Evolutionary conservation across 2,113 vertebrate genomes (phyloP).

Genomic region (Halcyon malimbica): DNA sequence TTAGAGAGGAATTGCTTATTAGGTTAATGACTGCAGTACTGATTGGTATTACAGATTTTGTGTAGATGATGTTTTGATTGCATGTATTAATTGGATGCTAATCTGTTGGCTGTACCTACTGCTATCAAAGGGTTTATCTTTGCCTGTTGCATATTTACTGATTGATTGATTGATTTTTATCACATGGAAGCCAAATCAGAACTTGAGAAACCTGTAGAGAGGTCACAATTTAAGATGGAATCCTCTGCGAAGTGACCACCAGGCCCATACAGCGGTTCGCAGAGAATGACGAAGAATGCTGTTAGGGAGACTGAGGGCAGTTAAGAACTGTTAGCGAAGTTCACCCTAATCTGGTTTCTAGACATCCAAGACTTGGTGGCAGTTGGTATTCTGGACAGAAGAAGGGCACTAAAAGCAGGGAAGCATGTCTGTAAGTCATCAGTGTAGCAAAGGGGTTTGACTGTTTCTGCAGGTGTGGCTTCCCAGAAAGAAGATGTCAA

Average conservation of each 20-base stretch:
- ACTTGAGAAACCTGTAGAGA: not conserved
- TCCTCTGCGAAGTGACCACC: not conserved
- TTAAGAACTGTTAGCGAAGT: not conserved
- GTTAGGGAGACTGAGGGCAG: not conserved
- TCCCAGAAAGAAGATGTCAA: not conserved
- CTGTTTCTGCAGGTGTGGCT: slow-evolving; percentile 1
- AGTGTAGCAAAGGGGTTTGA: not conserved
- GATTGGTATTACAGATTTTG: not conserved
- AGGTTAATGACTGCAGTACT: not conserved
- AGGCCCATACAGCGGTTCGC: not conserved
- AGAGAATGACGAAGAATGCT: not conserved
- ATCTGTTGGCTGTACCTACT: not conserved
- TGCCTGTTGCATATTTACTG: not conserved
- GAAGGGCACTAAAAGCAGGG: not conserved
- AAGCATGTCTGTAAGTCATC: not conserved
- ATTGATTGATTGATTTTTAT: not conserved
- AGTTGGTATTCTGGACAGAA: not conserved
- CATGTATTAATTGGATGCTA: not conserved
- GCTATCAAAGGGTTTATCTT: not conserved
- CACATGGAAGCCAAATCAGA: not conserved
- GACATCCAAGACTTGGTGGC: not conserved
- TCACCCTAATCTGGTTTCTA: not conserved
- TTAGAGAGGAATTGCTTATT: not conserved
- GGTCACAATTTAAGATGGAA: not conserved
- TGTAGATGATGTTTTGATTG: not conserved